Evolutionary conservation across 2,888 invertebrate species (phyloP), one percentile per base, ranked within the genome.

Genomic region (Ectobius pallidus): DNA sequence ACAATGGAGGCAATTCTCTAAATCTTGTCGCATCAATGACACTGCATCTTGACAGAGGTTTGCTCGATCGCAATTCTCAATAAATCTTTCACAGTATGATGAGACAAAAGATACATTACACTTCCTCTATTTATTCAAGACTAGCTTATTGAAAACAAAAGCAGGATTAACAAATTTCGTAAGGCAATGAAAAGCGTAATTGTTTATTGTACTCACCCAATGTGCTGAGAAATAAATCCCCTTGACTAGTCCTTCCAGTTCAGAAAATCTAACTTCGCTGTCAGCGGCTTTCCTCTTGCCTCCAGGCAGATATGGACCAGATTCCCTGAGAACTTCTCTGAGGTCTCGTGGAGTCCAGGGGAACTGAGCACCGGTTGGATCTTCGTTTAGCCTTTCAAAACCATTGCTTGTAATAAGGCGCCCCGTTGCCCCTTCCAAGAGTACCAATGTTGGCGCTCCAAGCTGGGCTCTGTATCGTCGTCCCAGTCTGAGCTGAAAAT

Each of bases 211-310:
- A 65, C 88, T 86, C 83, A 95, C 95, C 95, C 95, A 95, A 82
- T 94, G 92, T 22, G 95, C 95, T 73, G 94, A 93, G 82, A 95
- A 95, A 81, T 94, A 94, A 78, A 95, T 89, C 49, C 92, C 94
- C 79, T 90, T 89, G 70, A 92, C 87, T 77, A 88, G 89, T 78
- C 85, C 86, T 0, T 89, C 87, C 22, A 91, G 81, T 74, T 90
- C 87, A 22, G 87, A 86, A 78, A 89, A 90, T 22, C 85, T 80
- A 78, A 83, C 46, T 46, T 42, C 18, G 46, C 44, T 85, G 34
- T 88, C 86, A 18, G 86, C 87, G 80, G 74, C 83, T 78, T 32
- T 83, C 77, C 67, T 81, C 77, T 78, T 83, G 79, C 83, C 84
- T 73, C 83, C 82, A 71, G 77, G 72, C 58, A 77, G 71, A 14